These are phyloP conservation scores for Denticeps clupeoides DNA, from an alignment of 2,797 vertebrate genomes.

Conservation along the genomic window DNA sequence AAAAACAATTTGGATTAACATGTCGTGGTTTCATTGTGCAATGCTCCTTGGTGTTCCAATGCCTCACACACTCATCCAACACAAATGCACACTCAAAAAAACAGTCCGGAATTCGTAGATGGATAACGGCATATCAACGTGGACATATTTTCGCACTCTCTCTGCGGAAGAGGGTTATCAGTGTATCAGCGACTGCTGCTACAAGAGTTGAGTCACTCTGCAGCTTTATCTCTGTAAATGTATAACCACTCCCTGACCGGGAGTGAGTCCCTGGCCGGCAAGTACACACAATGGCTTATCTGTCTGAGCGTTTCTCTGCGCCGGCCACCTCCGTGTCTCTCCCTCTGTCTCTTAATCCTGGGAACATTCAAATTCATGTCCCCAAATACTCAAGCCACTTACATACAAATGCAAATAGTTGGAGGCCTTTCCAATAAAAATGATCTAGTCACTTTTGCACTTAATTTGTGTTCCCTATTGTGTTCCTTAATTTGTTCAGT, in stretches of 20 bases:
- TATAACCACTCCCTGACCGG: constrained; percentile 20
- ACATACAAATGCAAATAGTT: too few species aligned
- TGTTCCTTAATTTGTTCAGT: too few species aligned
- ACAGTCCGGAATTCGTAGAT: not conserved
- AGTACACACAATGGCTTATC: constrained; percentile 33
- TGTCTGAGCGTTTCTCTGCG: too few species aligned
- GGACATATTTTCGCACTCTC: not conserved
- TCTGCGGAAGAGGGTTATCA: not conserved
- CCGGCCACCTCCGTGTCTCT: constrained; percentile 28
- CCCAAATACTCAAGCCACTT: constrained; percentile 30
- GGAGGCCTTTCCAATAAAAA: too few species aligned
- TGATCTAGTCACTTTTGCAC: too few species aligned
- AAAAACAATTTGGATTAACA: too few species aligned
- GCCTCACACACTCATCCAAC: too few species aligned
- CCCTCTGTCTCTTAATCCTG: constrained; percentile 44
- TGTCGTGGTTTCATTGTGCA: too few species aligned
- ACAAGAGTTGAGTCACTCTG: constrained; percentile 9
- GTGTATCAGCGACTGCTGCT: not conserved
- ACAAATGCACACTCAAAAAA: too few species aligned
- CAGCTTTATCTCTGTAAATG: constrained; percentile 24
- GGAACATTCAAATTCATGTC: constrained; percentile 30
- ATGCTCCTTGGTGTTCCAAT: too few species aligned
- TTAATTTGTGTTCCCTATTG: too few species aligned
- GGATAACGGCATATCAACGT: not conserved
- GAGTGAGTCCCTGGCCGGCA: constrained; percentile 16